These are phyloP conservation scores for Epizoanthus illoricatus DNA, from an alignment of 92 coral and sea anemone species.

Conservation along the genomic window DNA sequence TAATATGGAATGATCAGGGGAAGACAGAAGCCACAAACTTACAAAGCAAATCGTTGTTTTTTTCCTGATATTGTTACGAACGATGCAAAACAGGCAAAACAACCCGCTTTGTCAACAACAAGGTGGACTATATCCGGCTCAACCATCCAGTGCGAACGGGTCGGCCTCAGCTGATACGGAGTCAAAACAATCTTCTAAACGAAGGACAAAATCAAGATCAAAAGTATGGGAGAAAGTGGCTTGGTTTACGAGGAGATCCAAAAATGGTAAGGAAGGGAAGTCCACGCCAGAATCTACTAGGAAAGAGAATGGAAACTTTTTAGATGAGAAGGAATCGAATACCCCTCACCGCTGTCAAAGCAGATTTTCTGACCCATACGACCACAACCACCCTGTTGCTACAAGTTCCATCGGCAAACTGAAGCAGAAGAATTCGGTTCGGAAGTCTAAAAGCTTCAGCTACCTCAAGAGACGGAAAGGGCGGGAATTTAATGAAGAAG, in stretches of 20 bases:
- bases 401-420: conserved; percentile 30
- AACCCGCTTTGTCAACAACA: background rate
- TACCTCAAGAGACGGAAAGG: conserved; percentile 66
- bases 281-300: conserved; percentile 27
- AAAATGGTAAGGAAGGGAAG: conserved; percentile 65
- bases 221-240: conserved; percentile 94
- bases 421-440: conserved; percentile 50
- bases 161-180: background rate
- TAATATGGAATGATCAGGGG: background rate
- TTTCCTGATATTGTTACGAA: background rate
- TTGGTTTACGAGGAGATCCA: conserved; percentile 86
- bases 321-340: background rate
- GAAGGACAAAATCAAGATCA: conserved; percentile 72
- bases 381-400: background rate
- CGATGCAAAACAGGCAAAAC: background rate
- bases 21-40: background rate
- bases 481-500: conserved; percentile 40
- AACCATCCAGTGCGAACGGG: background rate
- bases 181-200: conserved; percentile 48
- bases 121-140: background rate
- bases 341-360: background rate
- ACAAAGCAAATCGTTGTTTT: background rate
- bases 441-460: conserved; percentile 65
- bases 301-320: conserved; percentile 31
- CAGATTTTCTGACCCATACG: background rate